A percentile compares a stretch with the other conserved stretches of the same genome.
phyloP scores from a whole-genome alignment of 2,113 vertebrate species.

The Pristiophorus japonicus region DNA sequence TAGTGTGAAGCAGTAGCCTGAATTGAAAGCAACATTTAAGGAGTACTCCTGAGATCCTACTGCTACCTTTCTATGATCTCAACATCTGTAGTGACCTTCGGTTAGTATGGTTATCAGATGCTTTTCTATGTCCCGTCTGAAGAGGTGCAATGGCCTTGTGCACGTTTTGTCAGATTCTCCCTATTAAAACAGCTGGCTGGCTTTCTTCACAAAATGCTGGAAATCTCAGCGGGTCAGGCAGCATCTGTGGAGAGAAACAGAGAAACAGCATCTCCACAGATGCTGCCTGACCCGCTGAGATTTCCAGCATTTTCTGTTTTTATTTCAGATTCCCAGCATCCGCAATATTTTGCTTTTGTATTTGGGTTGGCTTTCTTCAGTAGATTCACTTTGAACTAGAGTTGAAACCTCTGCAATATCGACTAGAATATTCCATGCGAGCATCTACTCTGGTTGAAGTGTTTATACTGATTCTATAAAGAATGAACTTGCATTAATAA shows the following conservation, averaged over 20 bases:
- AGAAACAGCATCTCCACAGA: too few relatives aligned
- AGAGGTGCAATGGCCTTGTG: neutral
- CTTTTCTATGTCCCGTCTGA: neutral
- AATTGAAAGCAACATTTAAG: too few relatives aligned
- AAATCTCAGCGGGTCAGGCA: too few relatives aligned
- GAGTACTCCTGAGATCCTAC: too few relatives aligned
- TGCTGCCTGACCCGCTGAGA: too few relatives aligned
- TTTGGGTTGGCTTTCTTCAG: neutral
- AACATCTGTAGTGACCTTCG: neutral
- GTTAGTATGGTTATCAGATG: neutral
- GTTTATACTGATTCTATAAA: neutral
- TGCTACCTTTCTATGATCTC: too few relatives aligned
- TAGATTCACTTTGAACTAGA: neutral
- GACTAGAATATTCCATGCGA: neutral
- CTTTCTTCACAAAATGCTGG: too few relatives aligned
- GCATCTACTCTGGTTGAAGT: neutral
- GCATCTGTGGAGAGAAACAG: too few relatives aligned
- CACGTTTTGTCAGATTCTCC: neutral
- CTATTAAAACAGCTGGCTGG: neutral
- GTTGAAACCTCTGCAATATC: neutral
- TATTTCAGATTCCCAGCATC: too few relatives aligned
- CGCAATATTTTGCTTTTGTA: too few relatives aligned
- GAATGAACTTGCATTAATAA: neutral
- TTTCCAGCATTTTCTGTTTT: too few relatives aligned
- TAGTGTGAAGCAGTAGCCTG: too few relatives aligned